phyloP scores from a whole-genome alignment of 2,888 invertebrate genomes.

The Chymomyza procnemis region DNA sequence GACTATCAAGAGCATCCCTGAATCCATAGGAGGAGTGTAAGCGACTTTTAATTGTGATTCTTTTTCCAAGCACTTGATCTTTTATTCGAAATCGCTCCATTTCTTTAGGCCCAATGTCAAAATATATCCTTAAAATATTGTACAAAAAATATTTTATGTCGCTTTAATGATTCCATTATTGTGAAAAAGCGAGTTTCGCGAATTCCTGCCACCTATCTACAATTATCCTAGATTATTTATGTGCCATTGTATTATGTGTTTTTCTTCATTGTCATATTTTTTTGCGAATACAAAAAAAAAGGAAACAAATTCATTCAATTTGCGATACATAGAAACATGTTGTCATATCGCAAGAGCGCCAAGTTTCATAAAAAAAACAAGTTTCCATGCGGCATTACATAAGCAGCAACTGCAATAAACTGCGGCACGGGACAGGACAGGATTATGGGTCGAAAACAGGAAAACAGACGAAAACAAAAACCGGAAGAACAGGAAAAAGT shows the following conservation, averaged over 20 bases:
- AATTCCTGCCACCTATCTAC: not conserved
- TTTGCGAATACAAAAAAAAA: not conserved
- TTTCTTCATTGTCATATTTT: not conserved
- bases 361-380: conserved; percentile 57
- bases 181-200: not conserved
- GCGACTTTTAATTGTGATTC: too few species aligned
- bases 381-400: conserved; percentile 63
- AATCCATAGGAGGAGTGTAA: too few species aligned
- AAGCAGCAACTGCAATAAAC: conserved; percentile 31
- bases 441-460: conserved; percentile 71
- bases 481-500: conserved; percentile 75
- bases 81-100: too few species aligned
- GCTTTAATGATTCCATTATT: not conserved
- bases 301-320: conserved; percentile 32
- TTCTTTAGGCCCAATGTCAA: too few species aligned
- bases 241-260: not conserved
- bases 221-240: not conserved
- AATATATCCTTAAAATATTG: too few species aligned
- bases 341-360: conserved; percentile 54
- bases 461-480: conserved; percentile 64
- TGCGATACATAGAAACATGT: conserved; percentile 57
- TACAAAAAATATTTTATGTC: too few species aligned
- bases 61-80: too few species aligned
- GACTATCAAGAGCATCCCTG: too few species aligned
- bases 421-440: conserved; percentile 46